Evolutionary conservation across 2,113 vertebrate species (phyloP), one percentile per base, ranked within the genome.

Genomic region (Tauraco erythrolophus): DNA sequence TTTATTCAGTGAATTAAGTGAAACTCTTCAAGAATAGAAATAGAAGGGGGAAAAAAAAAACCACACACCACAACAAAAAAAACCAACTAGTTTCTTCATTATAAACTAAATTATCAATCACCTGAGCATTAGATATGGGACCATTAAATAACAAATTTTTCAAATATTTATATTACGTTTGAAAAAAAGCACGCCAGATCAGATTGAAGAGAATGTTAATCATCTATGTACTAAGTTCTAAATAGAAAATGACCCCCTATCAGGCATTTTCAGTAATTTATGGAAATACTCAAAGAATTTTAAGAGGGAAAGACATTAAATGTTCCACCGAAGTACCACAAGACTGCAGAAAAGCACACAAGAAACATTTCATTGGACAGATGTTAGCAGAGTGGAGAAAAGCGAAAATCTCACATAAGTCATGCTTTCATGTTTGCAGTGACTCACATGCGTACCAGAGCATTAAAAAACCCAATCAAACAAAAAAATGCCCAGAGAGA

Each of bases 231-330:
- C 14, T 46, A 72, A 57, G 22, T 13, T 57, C 33, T 82, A 68
- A 82, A 72, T 5, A 66, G 28, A 57, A 77, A 50, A 33, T 89
- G 7, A 62, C 45, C 48, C 84, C 37, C 86, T 65, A 70, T 88
- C 68, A 95, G 91, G 70, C 70, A 89, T 65, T 84, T 94, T 87
- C 86, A 84, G 65, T 37, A 72, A 76, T 89, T 95, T n/a, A 54
- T 30, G 6, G 27, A 71, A 54, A 80, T 64, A 41, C 10, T 77
- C 14, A 70, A 89, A 83, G 31, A 85, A 58, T 39, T 86, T 54
- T 74, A 58, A 83, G 84, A 91, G 3, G 12, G 10, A 31, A 30
- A 62, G 25, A 22, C 37, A 77, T 46, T 72, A 94, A 94, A 88
- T 10, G 5, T 94, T 85, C 79, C 24, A 88, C 14, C 14, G 77